Base-by-base conservation (phyloP, 2,888 invertebrate species). In the Noctua janthina region DNA sequence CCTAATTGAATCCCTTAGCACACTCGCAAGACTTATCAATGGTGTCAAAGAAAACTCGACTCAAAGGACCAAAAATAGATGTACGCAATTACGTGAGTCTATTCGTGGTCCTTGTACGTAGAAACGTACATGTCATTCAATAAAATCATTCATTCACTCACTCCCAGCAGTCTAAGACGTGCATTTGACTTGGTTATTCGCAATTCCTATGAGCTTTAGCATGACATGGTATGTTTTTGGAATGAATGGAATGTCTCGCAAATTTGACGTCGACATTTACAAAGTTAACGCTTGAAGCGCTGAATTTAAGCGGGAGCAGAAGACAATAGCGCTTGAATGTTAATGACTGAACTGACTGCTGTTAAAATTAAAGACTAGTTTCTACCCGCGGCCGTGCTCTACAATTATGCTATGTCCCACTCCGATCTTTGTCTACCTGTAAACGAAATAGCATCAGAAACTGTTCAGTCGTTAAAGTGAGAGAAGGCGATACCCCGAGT, bases 161-260 rank as follows among this genome's bases (percentile, higher is more conserved):
- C 70, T 79, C 74, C 67, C 56, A 2, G 43, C 56, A 35, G 67
- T 71, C 56, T 29, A 29, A 81, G 83, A 59, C 71, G 3, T 59
- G 64, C 71, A 82, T 78, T 29, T 64, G 64, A 46, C 67, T 82
- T 15, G 0, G 74, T 73, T 71, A 79, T 83, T 74, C 35, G 51
- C n/a, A 79, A 85, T 76, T 78, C 74, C 68, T 43, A 29, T 6
- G 51, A 78, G 64, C 10, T 79, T 74, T 4, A 72, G 51, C n/a
- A 56, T 76, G 74, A 68, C 59, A 54, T 39, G 29, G 64, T 68
- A 86, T 73, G 78, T 11, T 66, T 68, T 46, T n/a, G 74, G 67
- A 68, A 85, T 70, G 71, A 68, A 56, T 13, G 51, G 70, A 85
- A 87, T 87, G 69, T 71, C 87, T 76, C 29, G 10, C 39, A 1